These are phyloP conservation scores for Hydrophis major DNA, from an alignment of 2,797 vertebrate genomes.

Conservation along the genomic window DNA sequence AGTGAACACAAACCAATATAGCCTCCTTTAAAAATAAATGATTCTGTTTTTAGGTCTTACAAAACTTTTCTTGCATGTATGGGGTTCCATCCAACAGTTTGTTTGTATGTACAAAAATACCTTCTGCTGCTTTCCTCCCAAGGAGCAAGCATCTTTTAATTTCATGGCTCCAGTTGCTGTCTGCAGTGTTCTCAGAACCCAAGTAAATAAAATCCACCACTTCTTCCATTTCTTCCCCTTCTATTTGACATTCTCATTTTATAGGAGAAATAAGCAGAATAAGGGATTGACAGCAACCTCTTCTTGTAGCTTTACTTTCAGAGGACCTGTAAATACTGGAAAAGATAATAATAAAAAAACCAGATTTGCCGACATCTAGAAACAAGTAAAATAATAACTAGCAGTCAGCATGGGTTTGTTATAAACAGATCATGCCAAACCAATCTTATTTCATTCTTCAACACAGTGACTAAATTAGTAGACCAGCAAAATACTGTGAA, in stretches of 20 bases:
- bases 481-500: no score
- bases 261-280: neutral
- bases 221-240: neutral
- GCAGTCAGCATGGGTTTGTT: no score
- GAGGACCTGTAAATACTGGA: neutral
- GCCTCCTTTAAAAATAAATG: neutral
- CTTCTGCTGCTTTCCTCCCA: conserved; percentile 29
- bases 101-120: conserved; percentile 16
- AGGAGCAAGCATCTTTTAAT: neutral
- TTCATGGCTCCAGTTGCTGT: neutral
- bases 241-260: neutral
- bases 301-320: neutral
- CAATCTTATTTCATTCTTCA: no score
- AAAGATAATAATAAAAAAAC: no score
- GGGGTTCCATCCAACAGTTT: conserved; percentile 48
- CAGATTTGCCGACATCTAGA: no score
- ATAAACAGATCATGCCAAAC: no score
- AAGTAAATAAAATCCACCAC: neutral
- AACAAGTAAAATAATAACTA: no score
- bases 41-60: conserved; percentile 58
- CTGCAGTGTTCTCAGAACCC: neutral
- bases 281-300: neutral
- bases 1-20: fast-evolving
- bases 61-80: conserved; percentile 27
- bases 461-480: no score